These are phyloP conservation scores for Ips nitidus DNA, from an alignment of 1,140 invertebrate genomes.

Conservation along the genomic window DNA sequence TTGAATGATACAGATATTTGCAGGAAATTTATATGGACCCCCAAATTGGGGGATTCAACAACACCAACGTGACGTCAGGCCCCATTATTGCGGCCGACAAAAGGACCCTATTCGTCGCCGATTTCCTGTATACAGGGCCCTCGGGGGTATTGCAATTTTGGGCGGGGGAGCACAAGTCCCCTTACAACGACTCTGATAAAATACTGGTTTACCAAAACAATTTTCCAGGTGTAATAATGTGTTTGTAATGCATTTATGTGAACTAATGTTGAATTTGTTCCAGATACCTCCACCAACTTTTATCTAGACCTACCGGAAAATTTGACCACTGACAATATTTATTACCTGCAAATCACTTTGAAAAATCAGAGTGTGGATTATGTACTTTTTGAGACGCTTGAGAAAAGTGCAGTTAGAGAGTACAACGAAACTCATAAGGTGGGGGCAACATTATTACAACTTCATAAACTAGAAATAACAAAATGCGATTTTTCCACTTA, in stretches of 20 bases:
- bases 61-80: conserved; percentile 37
- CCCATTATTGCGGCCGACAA: conserved; percentile 42
- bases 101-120: conserved; percentile 38
- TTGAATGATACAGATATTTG: too few species aligned
- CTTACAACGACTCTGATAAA: conserved; percentile 1
- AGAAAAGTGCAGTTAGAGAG: conserved; percentile 1
- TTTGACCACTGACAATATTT: neutral
- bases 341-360: neutral
- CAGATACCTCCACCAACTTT: conserved; percentile 7
- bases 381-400: neutral
- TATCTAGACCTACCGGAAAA: conserved; percentile 7
- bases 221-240: neutral
- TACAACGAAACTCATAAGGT: neutral
- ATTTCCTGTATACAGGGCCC: conserved; percentile 31
- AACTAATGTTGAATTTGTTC: neutral
- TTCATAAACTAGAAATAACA: conserved; percentile 2
- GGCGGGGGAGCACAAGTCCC: conserved; percentile 3
- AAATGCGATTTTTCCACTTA: neutral
- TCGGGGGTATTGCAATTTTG: conserved; percentile 37
- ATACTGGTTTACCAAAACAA: neutral
- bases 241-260: too few species aligned
- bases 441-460: neutral
- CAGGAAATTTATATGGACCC: neutral
- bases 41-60: conserved; percentile 26
- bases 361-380: conserved; percentile 6